A percentile compares a stretch with the other conserved stretches of the same genome.
phyloP scores from a whole-genome alignment of 2,797 vertebrate species.

The Falco cherrug region DNA sequence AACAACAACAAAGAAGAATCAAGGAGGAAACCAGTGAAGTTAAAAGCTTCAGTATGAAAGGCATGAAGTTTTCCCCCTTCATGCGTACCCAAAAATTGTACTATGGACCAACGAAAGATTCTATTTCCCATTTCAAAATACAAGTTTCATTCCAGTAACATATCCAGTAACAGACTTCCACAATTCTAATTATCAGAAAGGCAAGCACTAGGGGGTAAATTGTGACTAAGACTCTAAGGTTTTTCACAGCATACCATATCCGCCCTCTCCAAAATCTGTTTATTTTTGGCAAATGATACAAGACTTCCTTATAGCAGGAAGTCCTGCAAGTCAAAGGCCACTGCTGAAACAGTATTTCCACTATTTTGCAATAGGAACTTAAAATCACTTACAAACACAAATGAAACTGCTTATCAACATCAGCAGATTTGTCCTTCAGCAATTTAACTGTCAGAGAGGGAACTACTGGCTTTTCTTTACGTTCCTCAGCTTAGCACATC shows the following conservation, averaged over 20 bases:
- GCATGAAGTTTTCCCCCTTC: background rate
- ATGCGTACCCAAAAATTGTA: background rate
- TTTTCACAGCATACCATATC: background rate
- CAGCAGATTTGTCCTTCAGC: background rate
- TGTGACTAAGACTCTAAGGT: background rate
- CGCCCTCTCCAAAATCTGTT: background rate
- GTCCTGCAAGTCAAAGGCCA: conserved; percentile 29
- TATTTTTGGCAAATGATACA: conserved; percentile 34
- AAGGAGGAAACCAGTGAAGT: background rate
- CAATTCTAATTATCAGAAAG: background rate
- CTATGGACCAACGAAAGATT: background rate
- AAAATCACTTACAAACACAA: conserved; percentile 1
- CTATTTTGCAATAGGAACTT: conserved; percentile 20
- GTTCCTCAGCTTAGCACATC: background rate
- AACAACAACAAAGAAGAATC: background rate
- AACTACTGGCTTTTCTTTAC: background rate
- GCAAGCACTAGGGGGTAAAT: background rate
- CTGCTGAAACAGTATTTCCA: conserved; percentile 56
- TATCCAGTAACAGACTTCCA: background rate
- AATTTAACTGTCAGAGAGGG: background rate
- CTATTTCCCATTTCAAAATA: background rate
- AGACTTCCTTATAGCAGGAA: conserved; percentile 40
- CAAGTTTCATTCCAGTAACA: background rate
- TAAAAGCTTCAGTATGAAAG: background rate
- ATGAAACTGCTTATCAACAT: background rate